Evolutionary conservation across 35 echinoderm and acorn worm species (phyloP).

Genomic region (Heliocidaris tuberculata): DNA sequence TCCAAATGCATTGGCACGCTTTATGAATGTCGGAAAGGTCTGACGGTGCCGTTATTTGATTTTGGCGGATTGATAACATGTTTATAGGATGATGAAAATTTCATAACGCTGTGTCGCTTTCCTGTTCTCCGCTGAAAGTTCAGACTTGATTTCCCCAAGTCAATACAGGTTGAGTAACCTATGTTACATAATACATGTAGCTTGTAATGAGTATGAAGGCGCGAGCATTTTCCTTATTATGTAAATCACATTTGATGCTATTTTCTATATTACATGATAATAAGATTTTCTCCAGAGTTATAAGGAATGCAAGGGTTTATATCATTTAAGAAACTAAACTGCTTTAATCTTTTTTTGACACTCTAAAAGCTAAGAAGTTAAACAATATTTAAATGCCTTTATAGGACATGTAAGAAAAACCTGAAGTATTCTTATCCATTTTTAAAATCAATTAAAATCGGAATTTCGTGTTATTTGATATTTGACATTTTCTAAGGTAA

Average conservation of each 20-base stretch:
- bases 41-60: constrained; percentile 1
- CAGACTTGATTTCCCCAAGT: neutral
- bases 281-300: neutral
- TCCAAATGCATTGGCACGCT: constrained; percentile 2
- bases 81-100: constrained; percentile 29
- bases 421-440: no score
- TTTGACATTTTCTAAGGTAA: no score
- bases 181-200: neutral
- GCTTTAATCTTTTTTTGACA: no score
- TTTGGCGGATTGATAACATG: constrained; percentile 32
- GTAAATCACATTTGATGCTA: neutral
- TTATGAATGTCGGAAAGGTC: constrained; percentile 25
- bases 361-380: no score
- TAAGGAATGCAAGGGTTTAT: neutral
- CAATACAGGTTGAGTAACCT: neutral
- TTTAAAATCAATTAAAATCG: no score
- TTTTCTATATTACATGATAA: neutral
- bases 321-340: no score
- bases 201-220: neutral
- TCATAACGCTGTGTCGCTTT: constrained; percentile 22
- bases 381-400: no score
- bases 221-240: neutral
- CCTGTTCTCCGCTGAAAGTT: constrained; percentile 4
- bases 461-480: no score
- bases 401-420: no score